phyloP scores from a whole-genome alignment of 2,888 invertebrate genomes.

The Phlogophora meticulosa region DNA sequence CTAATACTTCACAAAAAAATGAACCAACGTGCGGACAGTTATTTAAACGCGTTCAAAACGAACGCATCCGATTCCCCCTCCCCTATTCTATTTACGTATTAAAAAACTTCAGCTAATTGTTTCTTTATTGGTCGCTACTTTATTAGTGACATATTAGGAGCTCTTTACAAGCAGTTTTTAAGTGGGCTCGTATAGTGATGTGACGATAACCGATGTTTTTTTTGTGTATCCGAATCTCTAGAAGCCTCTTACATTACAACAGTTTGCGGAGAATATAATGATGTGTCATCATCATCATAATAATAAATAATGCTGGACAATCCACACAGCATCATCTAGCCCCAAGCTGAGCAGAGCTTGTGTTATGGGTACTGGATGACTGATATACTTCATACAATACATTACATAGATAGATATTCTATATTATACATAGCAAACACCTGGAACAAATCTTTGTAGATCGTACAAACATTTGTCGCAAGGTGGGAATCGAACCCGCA shows the following conservation, averaged over 20 bases:
- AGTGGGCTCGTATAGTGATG: constrained; percentile 67
- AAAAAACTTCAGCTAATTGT: constrained; percentile 75
- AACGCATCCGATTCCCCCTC: constrained; percentile 32
- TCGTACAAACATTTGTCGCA: no score
- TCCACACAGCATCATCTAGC: no score
- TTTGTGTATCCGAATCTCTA: constrained; percentile 16
- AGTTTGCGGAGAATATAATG: background rate
- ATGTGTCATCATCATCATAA: no score
- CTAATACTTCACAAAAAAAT: background rate
- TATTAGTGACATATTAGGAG: constrained; percentile 77
- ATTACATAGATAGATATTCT: no score
- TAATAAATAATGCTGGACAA: no score
- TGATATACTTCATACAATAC: no score
- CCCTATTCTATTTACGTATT: constrained; percentile 66
- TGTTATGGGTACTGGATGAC: no score
- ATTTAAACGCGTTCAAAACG: constrained; percentile 17
- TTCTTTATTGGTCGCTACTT: constrained; percentile 74
- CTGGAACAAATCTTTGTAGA: no score
- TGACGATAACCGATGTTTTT: constrained; percentile 14
- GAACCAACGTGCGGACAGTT: background rate
- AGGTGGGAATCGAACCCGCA: no score
- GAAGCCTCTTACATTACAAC: background rate
- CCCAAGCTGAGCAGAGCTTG: no score
- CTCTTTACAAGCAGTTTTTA: constrained; percentile 70
- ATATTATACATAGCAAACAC: no score